phyloP scores from a whole-genome alignment of 2,888 invertebrate genomes.

The Ceriagrion tenellum region DNA sequence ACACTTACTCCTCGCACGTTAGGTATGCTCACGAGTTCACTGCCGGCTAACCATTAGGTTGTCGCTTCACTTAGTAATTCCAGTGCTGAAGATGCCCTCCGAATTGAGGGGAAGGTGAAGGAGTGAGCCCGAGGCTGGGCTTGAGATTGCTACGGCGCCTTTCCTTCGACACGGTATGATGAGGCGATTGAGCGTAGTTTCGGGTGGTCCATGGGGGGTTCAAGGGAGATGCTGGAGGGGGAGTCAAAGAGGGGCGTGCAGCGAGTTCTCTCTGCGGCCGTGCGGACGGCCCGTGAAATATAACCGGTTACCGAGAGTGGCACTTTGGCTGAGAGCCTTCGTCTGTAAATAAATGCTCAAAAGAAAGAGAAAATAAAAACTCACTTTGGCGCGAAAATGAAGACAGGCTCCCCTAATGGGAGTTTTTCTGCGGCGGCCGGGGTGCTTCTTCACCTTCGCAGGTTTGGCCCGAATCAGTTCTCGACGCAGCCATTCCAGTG shows the following conservation, averaged over 20 bases:
- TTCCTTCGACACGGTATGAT: neutral
- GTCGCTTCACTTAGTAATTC: too few species aligned
- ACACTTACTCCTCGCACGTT: too few species aligned
- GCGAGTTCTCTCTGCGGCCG: too few species aligned
- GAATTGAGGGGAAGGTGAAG: too few species aligned
- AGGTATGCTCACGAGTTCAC: too few species aligned
- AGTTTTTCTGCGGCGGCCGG: neutral
- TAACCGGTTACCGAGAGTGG: conserved; percentile 26
- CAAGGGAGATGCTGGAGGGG: too few species aligned
- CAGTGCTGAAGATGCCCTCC: too few species aligned
- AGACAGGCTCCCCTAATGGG: neutral
- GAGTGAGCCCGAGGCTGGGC: too few species aligned
- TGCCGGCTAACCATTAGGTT: too few species aligned
- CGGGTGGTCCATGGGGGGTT: neutral
- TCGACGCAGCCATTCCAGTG: too few species aligned
- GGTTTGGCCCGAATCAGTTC: neutral
- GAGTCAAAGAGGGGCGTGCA: neutral
- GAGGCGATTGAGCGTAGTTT: neutral
- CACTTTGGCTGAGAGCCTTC: conserved; percentile 34
- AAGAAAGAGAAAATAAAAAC: neutral
- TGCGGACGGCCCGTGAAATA: conserved; percentile 24
- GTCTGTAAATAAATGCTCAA: neutral
- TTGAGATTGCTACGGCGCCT: neutral
- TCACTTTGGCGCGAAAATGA: neutral
- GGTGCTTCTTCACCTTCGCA: neutral